phyloP scores from a whole-genome alignment of 2,888 invertebrate genomes.

The Agrotis segetum region DNA sequence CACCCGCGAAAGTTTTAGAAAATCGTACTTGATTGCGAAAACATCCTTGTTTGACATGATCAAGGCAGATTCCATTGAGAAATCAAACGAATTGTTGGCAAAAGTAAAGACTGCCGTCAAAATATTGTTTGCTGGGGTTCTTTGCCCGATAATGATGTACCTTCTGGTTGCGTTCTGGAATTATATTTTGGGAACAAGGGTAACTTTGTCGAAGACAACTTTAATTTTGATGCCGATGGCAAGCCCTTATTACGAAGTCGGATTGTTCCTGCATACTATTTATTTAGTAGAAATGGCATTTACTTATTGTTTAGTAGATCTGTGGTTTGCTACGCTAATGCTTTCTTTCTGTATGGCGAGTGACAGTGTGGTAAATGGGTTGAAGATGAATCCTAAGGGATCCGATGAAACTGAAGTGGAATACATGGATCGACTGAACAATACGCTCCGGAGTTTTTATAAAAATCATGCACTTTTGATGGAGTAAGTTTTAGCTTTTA shows the following conservation, averaged over 20 bases:
- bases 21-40: conserved; percentile 74
- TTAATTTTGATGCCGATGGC: conserved; percentile 79
- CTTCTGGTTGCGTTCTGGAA: conserved; percentile 73
- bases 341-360: conserved; percentile 73
- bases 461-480: conserved; percentile 71
- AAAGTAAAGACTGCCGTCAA: conserved; percentile 66
- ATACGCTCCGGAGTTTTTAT: conserved; percentile 73
- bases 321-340: conserved; percentile 79
- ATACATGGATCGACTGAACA: conserved; percentile 72
- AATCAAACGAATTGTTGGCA: conserved; percentile 59
- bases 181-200: conserved; percentile 72
- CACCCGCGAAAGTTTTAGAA: conserved; percentile 68
- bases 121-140: conserved; percentile 61
- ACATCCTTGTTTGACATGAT: conserved; percentile 70
- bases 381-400: conserved; percentile 63
- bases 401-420: conserved; percentile 56
- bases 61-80: conserved; percentile 61
- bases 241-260: conserved; percentile 78
- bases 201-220: conserved; percentile 77
- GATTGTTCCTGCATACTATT: conserved; percentile 74
- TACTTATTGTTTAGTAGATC: conserved; percentile 71
- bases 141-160: conserved; percentile 71
- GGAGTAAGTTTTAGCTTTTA: conserved; percentile 68
- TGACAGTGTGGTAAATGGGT: conserved; percentile 69
- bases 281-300: conserved; percentile 72